A percentile compares a stretch with the other conserved stretches of the same genome.
phyloP scores from a whole-genome alignment of 2,797 vertebrate genomes.

The Takifugu ocellatus region DNA sequence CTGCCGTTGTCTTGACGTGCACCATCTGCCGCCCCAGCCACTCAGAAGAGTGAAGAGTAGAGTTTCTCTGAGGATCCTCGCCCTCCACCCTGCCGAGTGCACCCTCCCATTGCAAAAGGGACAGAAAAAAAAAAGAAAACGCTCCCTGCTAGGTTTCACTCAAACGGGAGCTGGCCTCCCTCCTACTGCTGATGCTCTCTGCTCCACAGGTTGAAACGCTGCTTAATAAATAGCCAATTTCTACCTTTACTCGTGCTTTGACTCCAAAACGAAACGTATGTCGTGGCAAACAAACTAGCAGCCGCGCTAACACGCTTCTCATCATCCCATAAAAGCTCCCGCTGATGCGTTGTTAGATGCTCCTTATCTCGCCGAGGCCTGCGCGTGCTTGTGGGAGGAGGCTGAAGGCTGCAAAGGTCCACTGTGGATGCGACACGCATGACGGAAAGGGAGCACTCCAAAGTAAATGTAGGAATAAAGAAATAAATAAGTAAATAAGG shows the following conservation, averaged over 20 bases:
- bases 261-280: conserved; percentile 18
- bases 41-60: conserved; percentile 66
- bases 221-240: conserved; percentile 31
- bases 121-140: conserved; percentile 14
- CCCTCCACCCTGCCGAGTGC: conserved; percentile 32
- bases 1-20: conserved; percentile 72
- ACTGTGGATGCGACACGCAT: conserved; percentile 70
- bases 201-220: conserved; percentile 49
- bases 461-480: conserved; percentile 68
- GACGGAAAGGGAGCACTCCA: conserved; percentile 52
- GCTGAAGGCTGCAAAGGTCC: conserved; percentile 56
- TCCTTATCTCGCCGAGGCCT: conserved; percentile 24
- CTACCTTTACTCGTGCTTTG: conserved; percentile 16
- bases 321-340: conserved; percentile 15
- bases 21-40: conserved; percentile 73
- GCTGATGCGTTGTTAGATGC: too few relatives aligned
- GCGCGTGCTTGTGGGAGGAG: background rate
- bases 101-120: conserved; percentile 1
- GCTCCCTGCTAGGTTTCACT: conserved; percentile 37
- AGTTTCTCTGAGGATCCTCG: conserved; percentile 59
- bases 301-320: conserved; percentile 11
- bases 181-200: conserved; percentile 37
- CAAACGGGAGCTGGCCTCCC: conserved; percentile 23
- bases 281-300: background rate
- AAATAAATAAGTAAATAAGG: conserved; percentile 78